A percentile compares a stretch with the other conserved stretches of the same genome.
phyloP scores from a whole-genome alignment of 2,888 invertebrate genomes.

The Amphipyra berbera region DNA sequence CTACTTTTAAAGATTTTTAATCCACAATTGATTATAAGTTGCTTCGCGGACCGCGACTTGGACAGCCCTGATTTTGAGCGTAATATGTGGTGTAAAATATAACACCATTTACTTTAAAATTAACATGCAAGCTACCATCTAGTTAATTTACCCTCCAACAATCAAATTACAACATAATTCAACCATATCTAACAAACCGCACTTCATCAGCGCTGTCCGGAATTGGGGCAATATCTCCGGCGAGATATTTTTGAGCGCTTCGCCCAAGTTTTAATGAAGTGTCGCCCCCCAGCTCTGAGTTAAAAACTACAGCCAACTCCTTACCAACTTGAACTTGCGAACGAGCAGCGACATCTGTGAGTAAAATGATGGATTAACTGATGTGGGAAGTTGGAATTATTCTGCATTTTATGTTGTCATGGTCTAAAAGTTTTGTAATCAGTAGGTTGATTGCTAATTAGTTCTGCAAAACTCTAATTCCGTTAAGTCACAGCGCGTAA shows the following conservation, averaged over 20 bases:
- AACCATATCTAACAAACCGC: constrained; percentile 15
- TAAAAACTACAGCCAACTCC: constrained; percentile 44
- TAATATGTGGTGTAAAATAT: too few species aligned
- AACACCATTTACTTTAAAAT: too few species aligned
- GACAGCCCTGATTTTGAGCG: too few species aligned
- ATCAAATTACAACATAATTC: constrained; percentile 20
- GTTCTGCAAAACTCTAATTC: too few species aligned
- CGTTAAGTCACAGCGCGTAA: too few species aligned
- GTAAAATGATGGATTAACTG: constrained; percentile 9
- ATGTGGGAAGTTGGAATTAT: not conserved
- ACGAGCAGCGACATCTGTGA: constrained; percentile 27
- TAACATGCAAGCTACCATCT: too few species aligned
- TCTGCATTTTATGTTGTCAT: not conserved
- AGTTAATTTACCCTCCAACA: too few species aligned
- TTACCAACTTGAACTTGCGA: constrained; percentile 20
- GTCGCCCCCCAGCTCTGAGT: constrained; percentile 44
- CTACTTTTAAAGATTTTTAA: too few species aligned
- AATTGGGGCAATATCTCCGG: constrained; percentile 42
- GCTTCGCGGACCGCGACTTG: too few species aligned
- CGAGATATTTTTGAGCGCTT: constrained; percentile 41
- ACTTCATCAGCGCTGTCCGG: constrained; percentile 41
- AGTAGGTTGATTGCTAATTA: too few species aligned
- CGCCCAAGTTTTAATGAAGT: constrained; percentile 62
- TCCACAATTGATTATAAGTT: too few species aligned
- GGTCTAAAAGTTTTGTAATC: too few species aligned